phyloP scores from a whole-genome alignment of 2,113 vertebrate species.

The Nothoprocta perdicaria region DNA sequence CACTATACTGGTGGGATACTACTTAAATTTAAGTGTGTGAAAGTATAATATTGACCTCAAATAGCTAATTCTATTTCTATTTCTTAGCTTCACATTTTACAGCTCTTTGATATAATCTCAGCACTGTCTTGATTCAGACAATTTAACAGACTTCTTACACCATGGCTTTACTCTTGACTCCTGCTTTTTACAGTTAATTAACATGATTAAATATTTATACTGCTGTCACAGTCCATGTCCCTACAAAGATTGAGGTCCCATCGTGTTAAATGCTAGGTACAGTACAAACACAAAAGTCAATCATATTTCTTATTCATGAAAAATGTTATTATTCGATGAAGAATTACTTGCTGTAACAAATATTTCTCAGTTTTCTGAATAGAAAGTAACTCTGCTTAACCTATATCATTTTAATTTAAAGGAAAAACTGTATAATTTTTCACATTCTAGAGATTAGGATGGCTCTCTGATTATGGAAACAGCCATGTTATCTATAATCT shows the following conservation, averaged over 20 bases:
- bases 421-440: not conserved
- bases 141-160: not conserved
- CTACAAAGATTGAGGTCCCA: not conserved
- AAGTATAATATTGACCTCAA: not conserved
- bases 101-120: not conserved
- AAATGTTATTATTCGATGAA: not conserved
- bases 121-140: not conserved
- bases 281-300: not conserved
- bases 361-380: not conserved
- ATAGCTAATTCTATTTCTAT: conserved; percentile 8
- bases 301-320: not conserved
- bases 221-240: not conserved
- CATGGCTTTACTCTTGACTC: not conserved
- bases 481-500: not conserved
- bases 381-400: not conserved
- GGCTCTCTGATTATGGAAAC: not conserved
- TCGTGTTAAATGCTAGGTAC: conserved; percentile 11
- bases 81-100: not conserved
- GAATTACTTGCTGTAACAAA: not conserved
- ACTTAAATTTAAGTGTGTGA: not conserved
- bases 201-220: conserved; percentile 55
- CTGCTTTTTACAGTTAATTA: conserved; percentile 37
- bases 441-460: not conserved
- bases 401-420: not conserved
- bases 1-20: not conserved